Conservation (phyloP, 2,888 invertebrate genomes). For the Diplolepis rosae region DNA sequence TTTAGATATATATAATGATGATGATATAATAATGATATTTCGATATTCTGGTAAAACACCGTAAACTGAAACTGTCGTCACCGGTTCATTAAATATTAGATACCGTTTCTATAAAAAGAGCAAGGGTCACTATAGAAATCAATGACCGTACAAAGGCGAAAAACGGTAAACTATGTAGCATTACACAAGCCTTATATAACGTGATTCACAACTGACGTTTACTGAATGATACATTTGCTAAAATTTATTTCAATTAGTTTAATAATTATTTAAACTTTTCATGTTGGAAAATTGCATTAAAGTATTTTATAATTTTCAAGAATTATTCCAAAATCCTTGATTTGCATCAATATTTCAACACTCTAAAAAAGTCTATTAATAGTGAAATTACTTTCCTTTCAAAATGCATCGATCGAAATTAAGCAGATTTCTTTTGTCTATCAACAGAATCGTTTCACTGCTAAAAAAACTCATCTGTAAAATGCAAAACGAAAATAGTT, state of each 20-base stretch:
- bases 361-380: too few species aligned
- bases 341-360: background rate
- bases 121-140: slow-evolving; percentile 21
- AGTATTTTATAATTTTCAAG: background rate
- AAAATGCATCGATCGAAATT: too few species aligned
- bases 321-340: background rate
- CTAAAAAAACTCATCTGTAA: too few species aligned
- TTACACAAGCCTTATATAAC: background rate
- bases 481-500: too few species aligned
- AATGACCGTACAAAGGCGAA: slow-evolving; percentile 4
- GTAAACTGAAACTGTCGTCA: background rate
- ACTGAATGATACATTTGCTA: background rate
- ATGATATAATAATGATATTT: background rate
- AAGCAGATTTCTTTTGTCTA: too few species aligned
- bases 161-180: background rate
- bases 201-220: background rate
- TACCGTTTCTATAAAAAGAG: slow-evolving; percentile 30
- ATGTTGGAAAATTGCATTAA: too few species aligned
- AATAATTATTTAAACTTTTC: too few species aligned
- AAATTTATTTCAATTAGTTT: too few species aligned
- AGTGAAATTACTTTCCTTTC: too few species aligned
- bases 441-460: too few species aligned
- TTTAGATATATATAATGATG: too few species aligned
- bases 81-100: slow-evolving; percentile 26
- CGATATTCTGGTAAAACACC: background rate